These are phyloP conservation scores for Dipus sagitta DNA, from an alignment of 2,797 vertebrate genomes.

Conservation along the genomic window DNA sequence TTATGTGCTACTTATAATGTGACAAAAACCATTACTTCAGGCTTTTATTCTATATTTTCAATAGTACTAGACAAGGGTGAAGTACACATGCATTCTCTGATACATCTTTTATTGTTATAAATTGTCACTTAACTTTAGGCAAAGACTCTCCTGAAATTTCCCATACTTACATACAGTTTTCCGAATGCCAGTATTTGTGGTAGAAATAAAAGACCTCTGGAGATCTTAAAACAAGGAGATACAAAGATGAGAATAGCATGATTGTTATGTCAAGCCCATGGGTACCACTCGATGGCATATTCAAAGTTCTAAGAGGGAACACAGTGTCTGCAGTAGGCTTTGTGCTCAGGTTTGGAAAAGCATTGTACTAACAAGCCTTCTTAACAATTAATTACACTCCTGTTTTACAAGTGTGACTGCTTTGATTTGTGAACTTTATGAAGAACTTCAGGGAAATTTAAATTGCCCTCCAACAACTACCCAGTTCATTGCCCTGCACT, in stretches of 20 bases:
- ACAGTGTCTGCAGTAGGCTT: slow-evolving; percentile 18
- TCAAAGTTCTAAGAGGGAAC: slow-evolving; percentile 37
- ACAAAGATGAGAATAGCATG: neutral
- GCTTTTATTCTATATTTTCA: neutral
- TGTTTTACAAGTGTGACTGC: slow-evolving; percentile 72
- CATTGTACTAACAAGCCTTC: slow-evolving; percentile 74
- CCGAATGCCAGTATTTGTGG: neutral
- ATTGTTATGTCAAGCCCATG: slow-evolving; percentile 30
- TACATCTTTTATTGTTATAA: neutral
- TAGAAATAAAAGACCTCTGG: slow-evolving; percentile 64
- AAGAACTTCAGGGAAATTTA: slow-evolving; percentile 84
- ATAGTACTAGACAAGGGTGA: neutral
- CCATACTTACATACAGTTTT: slow-evolving; percentile 40
- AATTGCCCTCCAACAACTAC: slow-evolving; percentile 67
- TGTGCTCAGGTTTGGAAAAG: slow-evolving; percentile 17
- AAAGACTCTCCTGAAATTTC: neutral
- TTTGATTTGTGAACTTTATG: slow-evolving; percentile 83
- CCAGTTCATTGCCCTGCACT: slow-evolving; percentile 76
- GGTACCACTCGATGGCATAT: neutral
- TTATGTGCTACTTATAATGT: neutral
- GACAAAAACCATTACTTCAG: neutral
- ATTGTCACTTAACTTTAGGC: neutral
- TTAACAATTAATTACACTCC: slow-evolving; percentile 79
- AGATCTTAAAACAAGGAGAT: neutral
- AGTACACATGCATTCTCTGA: neutral